Base-by-base conservation (phyloP, 2,888 invertebrate species). In the Rhagonycha lutea region DNA sequence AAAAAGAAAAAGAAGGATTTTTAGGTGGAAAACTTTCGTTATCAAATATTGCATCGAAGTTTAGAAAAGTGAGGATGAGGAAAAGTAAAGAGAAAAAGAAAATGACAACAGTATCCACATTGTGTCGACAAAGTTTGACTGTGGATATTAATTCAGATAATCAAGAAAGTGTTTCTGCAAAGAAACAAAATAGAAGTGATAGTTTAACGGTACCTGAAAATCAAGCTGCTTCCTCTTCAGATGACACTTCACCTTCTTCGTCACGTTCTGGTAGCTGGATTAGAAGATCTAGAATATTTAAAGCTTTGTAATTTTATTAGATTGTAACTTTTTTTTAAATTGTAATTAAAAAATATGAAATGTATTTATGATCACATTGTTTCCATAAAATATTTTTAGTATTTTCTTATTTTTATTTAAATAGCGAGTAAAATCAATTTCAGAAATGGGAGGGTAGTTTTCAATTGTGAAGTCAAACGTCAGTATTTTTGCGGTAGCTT, bases 51-150 rank as follows among this genome's bases (percentile, higher is more conserved):
- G 91, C 92, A 0, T 90, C 90, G 0, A 92, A 91, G 84, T 89
- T 92, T 77, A 89, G 91, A 3, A 90, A 91, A 78, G 90, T 90
- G 0, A 90, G 90, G 83, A 87, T 90, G 85, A 85, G 90, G 77
- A 87, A 85, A 70, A 77, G 32, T 60, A 78, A 79, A 77, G 82
- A 82, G 65, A 79, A 81, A 29, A 82, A 83, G 28, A 89, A 88
- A 83, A 89, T 90, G 82, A 92, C 92, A 73, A 92, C 94, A 0
- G 90, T 95, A 0, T 92, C 94, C 0, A 89, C 91, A 2, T 89
- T 95, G 4, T 95, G 95, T 81, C 89, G 95, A 0, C 95, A 95
- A 85, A 95, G 94, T 83, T 87, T 95, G 4, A 87, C 94, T 4
- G 94, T 95, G 11, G 91, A 92, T 82, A 89, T 92, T 60, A 81